Base-by-base conservation (phyloP, 2,797 vertebrate genomes). In the Crocidura indochinensis region DNA sequence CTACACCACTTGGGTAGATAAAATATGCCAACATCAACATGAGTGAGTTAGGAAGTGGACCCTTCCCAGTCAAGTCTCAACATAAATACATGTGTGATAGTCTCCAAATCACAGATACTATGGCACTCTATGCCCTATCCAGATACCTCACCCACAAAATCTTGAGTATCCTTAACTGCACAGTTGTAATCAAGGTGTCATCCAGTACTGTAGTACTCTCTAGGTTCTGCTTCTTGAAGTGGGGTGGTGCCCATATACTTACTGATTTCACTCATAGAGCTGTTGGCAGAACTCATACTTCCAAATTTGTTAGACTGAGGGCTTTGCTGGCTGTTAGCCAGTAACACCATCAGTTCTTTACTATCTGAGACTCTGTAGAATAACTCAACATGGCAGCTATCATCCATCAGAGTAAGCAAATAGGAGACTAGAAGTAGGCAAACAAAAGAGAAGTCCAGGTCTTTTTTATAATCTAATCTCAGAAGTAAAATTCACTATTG, bases 1-100 rank as follows among this genome's bases (percentile, higher is more conserved):
- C 76, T 74, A 67, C 17, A 77, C 81, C 67, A n/a, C 17, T 11
- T 0, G 5, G 85, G 20, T 27, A 89, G 78, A 6, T 79, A 31
- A 92, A 71, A 29, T 69, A 85, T 81, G 60, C 86, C 83, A 73
- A 47, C 31, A 38, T 38, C 38, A 84, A 51, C 26, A 2, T 8
- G 47, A 78, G 53, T 47, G 31, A 88, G 15, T 10, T 14, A 38
- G 51, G 68, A 77, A 73, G 20, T 7, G 0, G 31, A 31, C 73
- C 44, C 83, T 92, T 47, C n/a, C 64, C 24, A 79, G 49, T 2
- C 12, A 67, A 88, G 24, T 15, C 62, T 81, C 67, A 6, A 71
- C 44, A 26, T 9, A 22, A 85, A 65, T n/a, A 17, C 7, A 10
- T 31, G 38, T n/a, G 3, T 73, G 44, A 77, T n/a, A 87, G 79